Percentiles rank a stretch among this genome's conserved stretches.
phyloP scores from a whole-genome alignment of 2,888 invertebrate genomes.

The Lasioglossum villosulum region DNA sequence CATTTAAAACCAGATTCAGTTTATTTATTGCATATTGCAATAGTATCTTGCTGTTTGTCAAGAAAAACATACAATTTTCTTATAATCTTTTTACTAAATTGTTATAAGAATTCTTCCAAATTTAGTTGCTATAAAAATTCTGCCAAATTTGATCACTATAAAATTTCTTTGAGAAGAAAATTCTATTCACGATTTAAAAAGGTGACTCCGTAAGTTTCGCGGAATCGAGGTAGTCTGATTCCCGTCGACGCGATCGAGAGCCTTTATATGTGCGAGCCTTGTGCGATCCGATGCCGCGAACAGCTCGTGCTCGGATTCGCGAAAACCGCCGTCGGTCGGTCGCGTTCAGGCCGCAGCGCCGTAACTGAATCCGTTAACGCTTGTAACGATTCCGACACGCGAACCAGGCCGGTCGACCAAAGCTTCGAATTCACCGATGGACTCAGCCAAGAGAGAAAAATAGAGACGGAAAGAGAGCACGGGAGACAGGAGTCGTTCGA shows the following conservation, averaged over 20 bases:
- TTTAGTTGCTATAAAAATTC: too few species aligned
- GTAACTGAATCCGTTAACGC: constrained; percentile 6
- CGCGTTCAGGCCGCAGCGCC: not conserved
- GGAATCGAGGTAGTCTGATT: not conserved
- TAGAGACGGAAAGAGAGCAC: not conserved
- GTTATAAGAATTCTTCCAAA: too few species aligned
- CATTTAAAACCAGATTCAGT: too few species aligned
- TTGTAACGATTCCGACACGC: constrained; percentile 8
- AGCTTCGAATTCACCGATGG: not conserved
- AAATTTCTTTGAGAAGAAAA: too few species aligned
- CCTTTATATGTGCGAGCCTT: not conserved
- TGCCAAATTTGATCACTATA: too few species aligned
- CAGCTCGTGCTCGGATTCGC: not conserved
- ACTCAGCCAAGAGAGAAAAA: not conserved
- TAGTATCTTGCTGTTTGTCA: too few species aligned
- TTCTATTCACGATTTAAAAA: too few species aligned
- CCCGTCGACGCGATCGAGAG: not conserved
- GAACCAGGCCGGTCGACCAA: not conserved
- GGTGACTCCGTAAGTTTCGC: too few species aligned
- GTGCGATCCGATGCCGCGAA: not conserved
- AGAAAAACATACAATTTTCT: too few species aligned
- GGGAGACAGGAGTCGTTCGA: not conserved
- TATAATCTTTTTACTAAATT: too few species aligned
- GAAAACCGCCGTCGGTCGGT: not conserved
- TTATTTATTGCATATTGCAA: too few species aligned